A percentile compares a stretch with the other conserved stretches of the same genome.
phyloP scores from a whole-genome alignment of 2,797 vertebrate genomes.

The Clarias laeviceps region DNA sequence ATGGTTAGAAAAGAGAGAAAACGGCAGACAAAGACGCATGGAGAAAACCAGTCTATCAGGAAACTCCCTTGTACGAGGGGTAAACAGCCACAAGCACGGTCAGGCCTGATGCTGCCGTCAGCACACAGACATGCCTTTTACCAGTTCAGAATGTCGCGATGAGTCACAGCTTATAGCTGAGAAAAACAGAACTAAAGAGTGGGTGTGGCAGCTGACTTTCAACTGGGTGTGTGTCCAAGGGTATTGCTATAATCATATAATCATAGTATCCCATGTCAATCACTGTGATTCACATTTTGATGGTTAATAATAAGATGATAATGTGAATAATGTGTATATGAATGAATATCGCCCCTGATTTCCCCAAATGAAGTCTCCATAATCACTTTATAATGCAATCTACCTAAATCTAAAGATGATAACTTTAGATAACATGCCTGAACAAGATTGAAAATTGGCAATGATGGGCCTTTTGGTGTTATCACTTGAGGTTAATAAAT shows the following conservation, averaged over 20 bases:
- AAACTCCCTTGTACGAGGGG: constrained; percentile 44
- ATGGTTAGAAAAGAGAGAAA: neutral
- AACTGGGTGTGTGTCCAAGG: constrained; percentile 21
- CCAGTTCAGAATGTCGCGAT: constrained; percentile 21
- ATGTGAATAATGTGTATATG: too few relatives aligned
- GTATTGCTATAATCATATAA: constrained; percentile 24
- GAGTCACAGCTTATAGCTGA: constrained; percentile 39
- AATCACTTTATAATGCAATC: neutral
- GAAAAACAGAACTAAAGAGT: constrained; percentile 15
- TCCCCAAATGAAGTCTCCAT: neutral
- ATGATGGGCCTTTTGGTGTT: neutral
- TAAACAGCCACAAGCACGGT: constrained; percentile 34
- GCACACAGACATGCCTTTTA: constrained; percentile 33
- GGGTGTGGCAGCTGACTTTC: constrained; percentile 32
- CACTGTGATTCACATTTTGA: neutral
- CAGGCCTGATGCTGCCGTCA: constrained; percentile 24
- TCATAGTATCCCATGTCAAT: constrained; percentile 18
- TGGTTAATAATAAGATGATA: too few relatives aligned
- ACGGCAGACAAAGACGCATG: constrained; percentile 6
- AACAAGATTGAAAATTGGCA: neutral
- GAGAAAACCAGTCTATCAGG: constrained; percentile 49
- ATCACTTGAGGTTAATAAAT: neutral
- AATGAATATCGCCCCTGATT: too few relatives aligned
- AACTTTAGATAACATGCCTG: constrained; percentile 5
- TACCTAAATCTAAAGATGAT: neutral